Evolutionary conservation across 2,113 vertebrate species (phyloP).

Genomic region (Ondatra zibethicus): DNA sequence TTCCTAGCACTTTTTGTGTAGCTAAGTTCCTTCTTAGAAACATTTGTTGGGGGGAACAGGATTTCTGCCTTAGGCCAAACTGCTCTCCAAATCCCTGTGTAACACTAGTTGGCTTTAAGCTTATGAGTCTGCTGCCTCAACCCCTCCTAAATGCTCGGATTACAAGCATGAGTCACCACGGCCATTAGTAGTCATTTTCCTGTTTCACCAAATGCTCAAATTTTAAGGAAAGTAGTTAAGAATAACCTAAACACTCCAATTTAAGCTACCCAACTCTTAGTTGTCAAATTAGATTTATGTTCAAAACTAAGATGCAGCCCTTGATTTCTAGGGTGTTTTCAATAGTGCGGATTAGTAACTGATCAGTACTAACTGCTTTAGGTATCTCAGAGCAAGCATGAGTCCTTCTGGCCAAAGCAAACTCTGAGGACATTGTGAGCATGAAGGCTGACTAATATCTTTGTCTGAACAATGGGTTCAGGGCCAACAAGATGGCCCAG

Average conservation of each 20-base stretch:
- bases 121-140: not conserved
- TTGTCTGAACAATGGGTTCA: not conserved
- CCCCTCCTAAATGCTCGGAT: not conserved
- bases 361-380: not conserved
- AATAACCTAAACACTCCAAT: not conserved
- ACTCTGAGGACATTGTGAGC: not conserved
- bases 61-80: not conserved
- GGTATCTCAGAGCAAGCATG: conserved; percentile 25
- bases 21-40: not conserved
- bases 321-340: not conserved
- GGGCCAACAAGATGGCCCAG: not conserved
- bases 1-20: not conserved
- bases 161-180: not conserved
- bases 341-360: not conserved
- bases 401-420: not conserved
- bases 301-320: not conserved
- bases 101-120: too few species aligned
- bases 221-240: conserved; percentile 3
- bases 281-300: conserved; percentile 24
- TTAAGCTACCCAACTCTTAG: conserved; percentile 7
- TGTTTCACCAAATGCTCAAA: conserved; percentile 44
- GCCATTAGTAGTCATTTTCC: not conserved
- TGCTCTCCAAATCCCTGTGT: not conserved
- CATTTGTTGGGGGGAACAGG: not conserved
- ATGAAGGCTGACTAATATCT: not conserved